Conservation (phyloP, 2,797 vertebrate species). For the Tinamus major region DNA sequence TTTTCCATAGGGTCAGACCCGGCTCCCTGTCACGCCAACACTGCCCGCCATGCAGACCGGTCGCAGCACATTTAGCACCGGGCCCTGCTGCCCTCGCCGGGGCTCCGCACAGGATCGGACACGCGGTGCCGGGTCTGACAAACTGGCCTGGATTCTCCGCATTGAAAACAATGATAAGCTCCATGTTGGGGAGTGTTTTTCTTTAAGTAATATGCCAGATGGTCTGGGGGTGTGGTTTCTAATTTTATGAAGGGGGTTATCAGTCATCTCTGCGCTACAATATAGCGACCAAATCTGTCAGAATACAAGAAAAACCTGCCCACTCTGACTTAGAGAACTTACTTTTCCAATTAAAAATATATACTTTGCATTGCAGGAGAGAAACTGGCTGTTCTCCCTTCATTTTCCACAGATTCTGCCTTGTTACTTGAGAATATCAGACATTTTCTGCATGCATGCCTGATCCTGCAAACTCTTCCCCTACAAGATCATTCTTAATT, state of each 20-base stretch:
- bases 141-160: conserved; percentile 54
- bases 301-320: conserved; percentile 68
- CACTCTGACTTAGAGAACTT: conserved; percentile 63
- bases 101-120: not conserved
- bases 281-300: conserved; percentile 71
- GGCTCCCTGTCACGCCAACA: not conserved
- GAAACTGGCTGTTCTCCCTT: conserved; percentile 34
- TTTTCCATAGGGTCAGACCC: conserved; percentile 31
- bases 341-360: conserved; percentile 57
- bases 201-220: conserved; percentile 74
- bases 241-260: conserved; percentile 76
- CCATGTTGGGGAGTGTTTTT: conserved; percentile 59
- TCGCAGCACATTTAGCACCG: not conserved
- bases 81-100: not conserved
- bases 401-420: conserved; percentile 22
- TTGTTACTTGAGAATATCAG: conserved; percentile 44
- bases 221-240: conserved; percentile 76
- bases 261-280: conserved; percentile 65
- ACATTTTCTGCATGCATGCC: conserved; percentile 49
- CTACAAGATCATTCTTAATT: conserved; percentile 45
- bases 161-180: conserved; percentile 66
- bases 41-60: not conserved
- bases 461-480: conserved; percentile 58
- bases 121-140: not conserved
- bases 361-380: conserved; percentile 28